Conservation (phyloP, 2,113 vertebrate genomes). For the Antennarius striatus region DNA sequence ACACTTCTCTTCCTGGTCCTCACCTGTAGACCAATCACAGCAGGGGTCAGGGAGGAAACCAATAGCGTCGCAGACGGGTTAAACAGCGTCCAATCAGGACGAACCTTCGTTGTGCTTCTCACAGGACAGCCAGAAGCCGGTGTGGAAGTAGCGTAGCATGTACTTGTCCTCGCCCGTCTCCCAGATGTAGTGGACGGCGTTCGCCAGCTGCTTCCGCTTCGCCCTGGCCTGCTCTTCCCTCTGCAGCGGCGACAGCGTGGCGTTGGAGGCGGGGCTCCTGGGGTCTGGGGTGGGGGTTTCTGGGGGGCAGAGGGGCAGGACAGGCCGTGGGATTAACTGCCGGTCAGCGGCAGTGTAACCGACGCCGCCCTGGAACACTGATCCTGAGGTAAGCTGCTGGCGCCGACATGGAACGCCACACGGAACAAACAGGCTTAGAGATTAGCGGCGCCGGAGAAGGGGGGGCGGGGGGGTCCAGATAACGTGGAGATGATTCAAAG, state of each 20-base stretch:
- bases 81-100: conserved; percentile 11
- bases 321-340: background rate
- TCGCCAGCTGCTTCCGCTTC: conserved; percentile 71
- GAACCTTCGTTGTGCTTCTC: conserved; percentile 82
- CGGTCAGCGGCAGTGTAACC: conserved; percentile 12
- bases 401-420: conserved; percentile 34
- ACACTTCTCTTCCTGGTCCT: conserved; percentile 80
- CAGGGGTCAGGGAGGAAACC: background rate
- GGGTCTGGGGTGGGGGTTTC: conserved; percentile 72
- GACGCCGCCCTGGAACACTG: conserved; percentile 13
- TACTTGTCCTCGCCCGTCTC: conserved; percentile 87
- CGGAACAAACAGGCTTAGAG: conserved; percentile 51
- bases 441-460: conserved; percentile 29
- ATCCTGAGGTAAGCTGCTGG: conserved; percentile 38
- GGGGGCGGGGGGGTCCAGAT: conserved; percentile 38
- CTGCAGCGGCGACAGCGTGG: conserved; percentile 67
- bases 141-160: conserved; percentile 85
- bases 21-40: conserved; percentile 36
- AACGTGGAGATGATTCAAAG: conserved; percentile 45
- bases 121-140: conserved; percentile 86
- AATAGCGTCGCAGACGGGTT: too few species aligned
- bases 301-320: conserved; percentile 15
- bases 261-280: conserved; percentile 45
- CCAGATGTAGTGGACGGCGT: conserved; percentile 85
- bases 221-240: conserved; percentile 68